Evolutionary conservation across 2,113 vertebrate genomes (phyloP).

Genomic region (Rallus limicola): DNA sequence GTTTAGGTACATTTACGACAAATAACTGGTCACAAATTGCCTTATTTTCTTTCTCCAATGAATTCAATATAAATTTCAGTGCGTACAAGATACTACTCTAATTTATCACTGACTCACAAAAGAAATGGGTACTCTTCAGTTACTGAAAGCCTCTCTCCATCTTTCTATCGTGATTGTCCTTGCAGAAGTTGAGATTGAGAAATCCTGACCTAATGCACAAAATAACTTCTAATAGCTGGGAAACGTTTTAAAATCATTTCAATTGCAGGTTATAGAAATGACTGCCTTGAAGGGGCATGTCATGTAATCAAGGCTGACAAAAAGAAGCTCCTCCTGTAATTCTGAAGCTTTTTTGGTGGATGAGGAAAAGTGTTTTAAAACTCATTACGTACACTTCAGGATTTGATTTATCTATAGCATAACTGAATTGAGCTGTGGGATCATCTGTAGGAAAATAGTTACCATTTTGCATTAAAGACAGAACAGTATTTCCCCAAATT

Average conservation of each 20-base stretch:
- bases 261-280: background rate
- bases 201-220: conserved; percentile 13
- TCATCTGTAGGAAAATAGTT: background rate
- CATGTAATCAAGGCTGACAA: conserved; percentile 12
- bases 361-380: conserved; percentile 12
- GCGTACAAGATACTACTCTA: background rate
- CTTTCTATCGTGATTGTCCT: background rate
- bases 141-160: background rate
- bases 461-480: background rate
- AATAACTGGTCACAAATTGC: background rate
- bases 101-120: background rate
- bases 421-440: background rate
- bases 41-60: background rate
- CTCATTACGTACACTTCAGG: background rate
- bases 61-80: background rate
- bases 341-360: background rate
- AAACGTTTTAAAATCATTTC: conserved; percentile 27
- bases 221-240: background rate
- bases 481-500: background rate
- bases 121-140: background rate
- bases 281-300: background rate
- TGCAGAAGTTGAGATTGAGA: background rate
- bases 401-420: background rate
- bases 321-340: conserved; percentile 8
- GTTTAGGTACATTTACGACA: background rate